These are phyloP conservation scores for Limnephilus marmoratus DNA, from an alignment of 2,888 invertebrate genomes.

Conservation along the genomic window DNA sequence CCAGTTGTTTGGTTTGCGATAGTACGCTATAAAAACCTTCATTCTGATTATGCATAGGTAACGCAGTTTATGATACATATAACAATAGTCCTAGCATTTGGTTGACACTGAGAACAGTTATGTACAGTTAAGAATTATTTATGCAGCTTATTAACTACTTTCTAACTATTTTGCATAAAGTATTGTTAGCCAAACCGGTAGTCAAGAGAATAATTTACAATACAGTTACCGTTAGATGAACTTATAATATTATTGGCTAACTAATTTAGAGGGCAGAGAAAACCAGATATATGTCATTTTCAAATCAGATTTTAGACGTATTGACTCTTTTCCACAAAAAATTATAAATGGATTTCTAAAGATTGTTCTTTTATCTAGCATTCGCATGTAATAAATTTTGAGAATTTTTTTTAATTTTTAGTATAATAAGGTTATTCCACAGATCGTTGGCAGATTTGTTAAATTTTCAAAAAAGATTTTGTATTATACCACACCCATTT, in stretches of 20 bases:
- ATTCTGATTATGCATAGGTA: not conserved
- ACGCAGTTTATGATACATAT: not conserved
- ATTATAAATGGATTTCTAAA: too few relatives aligned
- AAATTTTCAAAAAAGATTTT: too few relatives aligned
- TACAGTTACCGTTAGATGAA: not conserved
- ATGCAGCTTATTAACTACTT: not conserved
- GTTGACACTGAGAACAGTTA: not conserved
- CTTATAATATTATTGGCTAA: not conserved
- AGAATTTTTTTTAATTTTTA: too few relatives aligned
- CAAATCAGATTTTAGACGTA: too few relatives aligned
- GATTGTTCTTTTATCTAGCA: too few relatives aligned
- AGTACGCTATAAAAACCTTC: not conserved
- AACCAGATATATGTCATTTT: too few relatives aligned
- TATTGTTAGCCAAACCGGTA: not conserved
- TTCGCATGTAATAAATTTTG: too few relatives aligned
- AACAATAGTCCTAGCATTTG: not conserved
- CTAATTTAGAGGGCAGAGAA: too few relatives aligned
- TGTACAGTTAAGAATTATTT: not conserved
- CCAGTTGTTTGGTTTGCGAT: not conserved
- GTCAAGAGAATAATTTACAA: not conserved
- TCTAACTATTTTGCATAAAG: not conserved
- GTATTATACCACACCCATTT: too few relatives aligned
- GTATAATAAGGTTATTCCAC: too few relatives aligned
- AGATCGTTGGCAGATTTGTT: too few relatives aligned
- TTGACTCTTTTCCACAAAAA: too few relatives aligned